Conservation (phyloP, 2,113 vertebrate genomes). For the Nematolebias whitei region DNA sequence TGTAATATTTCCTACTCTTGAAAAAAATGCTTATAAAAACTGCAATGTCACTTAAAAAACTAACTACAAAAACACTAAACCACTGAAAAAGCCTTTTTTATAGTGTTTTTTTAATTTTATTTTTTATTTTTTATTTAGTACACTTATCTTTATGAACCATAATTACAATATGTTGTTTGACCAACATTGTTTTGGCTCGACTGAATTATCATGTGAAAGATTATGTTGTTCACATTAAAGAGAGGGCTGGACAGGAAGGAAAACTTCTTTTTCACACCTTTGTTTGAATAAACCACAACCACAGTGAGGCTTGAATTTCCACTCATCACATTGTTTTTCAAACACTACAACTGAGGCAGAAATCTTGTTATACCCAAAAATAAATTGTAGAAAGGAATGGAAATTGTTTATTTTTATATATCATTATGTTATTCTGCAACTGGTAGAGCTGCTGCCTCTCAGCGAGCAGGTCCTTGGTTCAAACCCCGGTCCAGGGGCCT, state of each 20-base stretch:
- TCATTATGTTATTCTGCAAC: too few relatives aligned
- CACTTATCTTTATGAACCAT: too few relatives aligned
- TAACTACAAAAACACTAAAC: background rate
- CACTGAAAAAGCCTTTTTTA: background rate
- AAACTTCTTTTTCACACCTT: background rate
- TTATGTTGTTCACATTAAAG: background rate
- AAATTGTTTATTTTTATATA: background rate
- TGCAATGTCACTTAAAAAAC: background rate
- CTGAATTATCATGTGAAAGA: background rate
- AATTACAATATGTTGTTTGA: too few relatives aligned
- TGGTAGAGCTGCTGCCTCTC: too few relatives aligned
- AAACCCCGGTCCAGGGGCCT: too few relatives aligned
- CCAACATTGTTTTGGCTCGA: too few relatives aligned
- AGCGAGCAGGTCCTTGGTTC: too few relatives aligned
- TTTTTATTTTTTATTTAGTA: too few relatives aligned
- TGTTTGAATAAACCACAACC: background rate
- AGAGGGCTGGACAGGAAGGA: slow-evolving; percentile 1
- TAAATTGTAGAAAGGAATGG: background rate
- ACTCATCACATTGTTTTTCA: background rate
- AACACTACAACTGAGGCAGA: background rate
- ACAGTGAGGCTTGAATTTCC: slow-evolving; percentile 10
- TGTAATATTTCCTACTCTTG: too few relatives aligned
- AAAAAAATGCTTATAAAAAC: too few relatives aligned
- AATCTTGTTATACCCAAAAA: fast-evolving
- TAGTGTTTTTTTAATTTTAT: too few relatives aligned